These are phyloP conservation scores for Poecilia latipinna DNA, from an alignment of 2,113 vertebrate species.

Conservation along the genomic window DNA sequence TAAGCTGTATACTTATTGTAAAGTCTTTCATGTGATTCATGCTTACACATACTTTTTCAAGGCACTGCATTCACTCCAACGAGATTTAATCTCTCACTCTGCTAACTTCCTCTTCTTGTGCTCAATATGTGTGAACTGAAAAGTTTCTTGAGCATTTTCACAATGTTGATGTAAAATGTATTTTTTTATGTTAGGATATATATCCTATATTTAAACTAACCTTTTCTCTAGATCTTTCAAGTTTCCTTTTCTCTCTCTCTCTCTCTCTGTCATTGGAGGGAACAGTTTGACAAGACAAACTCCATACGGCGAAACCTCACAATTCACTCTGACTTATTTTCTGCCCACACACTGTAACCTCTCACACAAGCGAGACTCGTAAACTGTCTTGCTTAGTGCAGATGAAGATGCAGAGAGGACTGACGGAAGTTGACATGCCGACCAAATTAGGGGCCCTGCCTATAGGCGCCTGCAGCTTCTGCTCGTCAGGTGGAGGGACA, in stretches of 20 bases:
- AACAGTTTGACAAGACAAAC: slow-evolving; percentile 23
- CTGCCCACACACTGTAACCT: slow-evolving; percentile 5
- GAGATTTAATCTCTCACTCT: too few species aligned
- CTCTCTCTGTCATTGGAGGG: slow-evolving; percentile 15
- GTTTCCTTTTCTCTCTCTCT: neutral
- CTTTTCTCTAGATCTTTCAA: neutral
- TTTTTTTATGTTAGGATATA: too few species aligned
- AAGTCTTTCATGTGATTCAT: too few species aligned
- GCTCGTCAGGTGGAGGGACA: neutral
- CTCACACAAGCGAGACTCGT: slow-evolving; percentile 1
- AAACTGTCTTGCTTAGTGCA: slow-evolving; percentile 4
- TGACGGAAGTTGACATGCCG: slow-evolving; percentile 15
- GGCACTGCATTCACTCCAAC: too few species aligned
- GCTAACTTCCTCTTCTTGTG: too few species aligned
- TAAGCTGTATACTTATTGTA: too few species aligned
- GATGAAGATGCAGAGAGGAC: slow-evolving; percentile 25
- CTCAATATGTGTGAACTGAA: too few species aligned
- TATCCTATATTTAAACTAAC: neutral
- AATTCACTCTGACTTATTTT: slow-evolving; percentile 11
- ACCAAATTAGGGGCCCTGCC: neutral
- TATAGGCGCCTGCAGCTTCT: neutral
- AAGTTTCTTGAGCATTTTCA: too few species aligned
- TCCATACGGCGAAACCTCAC: slow-evolving; percentile 31
- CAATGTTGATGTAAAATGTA: too few species aligned
- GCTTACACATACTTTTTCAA: too few species aligned